These are phyloP conservation scores for Plutomurus gul DNA, from an alignment of 1,140 invertebrate species.

Conservation along the genomic window DNA sequence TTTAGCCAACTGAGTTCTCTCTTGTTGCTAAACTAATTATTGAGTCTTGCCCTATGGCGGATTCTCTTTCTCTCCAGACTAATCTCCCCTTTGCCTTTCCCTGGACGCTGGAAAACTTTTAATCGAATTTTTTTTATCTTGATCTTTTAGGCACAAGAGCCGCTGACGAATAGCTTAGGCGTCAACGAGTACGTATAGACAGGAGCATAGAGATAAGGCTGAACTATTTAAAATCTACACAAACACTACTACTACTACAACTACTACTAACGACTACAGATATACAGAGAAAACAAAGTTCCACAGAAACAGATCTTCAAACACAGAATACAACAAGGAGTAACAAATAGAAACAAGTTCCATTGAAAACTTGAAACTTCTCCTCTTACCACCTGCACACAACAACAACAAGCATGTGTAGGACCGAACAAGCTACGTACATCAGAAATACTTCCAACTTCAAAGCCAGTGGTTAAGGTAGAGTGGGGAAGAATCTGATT, in stretches of 20 bases:
- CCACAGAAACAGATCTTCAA: background rate
- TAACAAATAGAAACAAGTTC: too few species aligned
- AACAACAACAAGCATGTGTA: too few species aligned
- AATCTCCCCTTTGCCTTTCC: conserved; percentile 25
- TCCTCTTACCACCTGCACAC: too few species aligned
- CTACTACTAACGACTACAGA: conserved; percentile 21
- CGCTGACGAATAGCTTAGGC: conserved; percentile 45
- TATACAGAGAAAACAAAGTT: conserved; percentile 9
- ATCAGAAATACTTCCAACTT: too few species aligned
- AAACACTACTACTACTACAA: background rate
- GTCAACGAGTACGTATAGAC: conserved; percentile 51
- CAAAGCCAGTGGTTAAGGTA: background rate
- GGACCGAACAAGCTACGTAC: too few species aligned
- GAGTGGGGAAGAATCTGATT: background rate
- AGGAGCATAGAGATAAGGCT: conserved; percentile 28
- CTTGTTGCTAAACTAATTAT: conserved; percentile 25
- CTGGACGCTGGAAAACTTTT: conserved; percentile 33
- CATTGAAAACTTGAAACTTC: too few species aligned
- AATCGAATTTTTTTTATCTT: conserved; percentile 32
- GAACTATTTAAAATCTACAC: conserved; percentile 27
- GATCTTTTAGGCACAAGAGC: conserved; percentile 48
- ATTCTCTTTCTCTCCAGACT: background rate
- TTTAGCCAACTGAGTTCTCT: conserved; percentile 15
- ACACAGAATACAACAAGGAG: background rate
- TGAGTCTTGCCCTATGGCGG: conserved; percentile 21